Conservation (phyloP, 2,888 invertebrate genomes). For the Polymixis flavicincta region DNA sequence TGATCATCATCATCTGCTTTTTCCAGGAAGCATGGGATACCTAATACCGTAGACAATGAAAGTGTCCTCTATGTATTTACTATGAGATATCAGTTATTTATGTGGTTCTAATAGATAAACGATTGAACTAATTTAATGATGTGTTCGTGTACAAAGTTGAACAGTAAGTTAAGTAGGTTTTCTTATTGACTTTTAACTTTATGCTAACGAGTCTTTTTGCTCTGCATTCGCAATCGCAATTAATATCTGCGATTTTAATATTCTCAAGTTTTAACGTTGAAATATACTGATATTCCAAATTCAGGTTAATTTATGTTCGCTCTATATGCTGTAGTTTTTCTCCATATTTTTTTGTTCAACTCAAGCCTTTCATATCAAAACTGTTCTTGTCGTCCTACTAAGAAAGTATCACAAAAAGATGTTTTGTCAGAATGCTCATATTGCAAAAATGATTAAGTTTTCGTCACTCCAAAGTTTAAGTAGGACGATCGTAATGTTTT, state of each 20-base stretch:
- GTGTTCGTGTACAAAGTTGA: neutral
- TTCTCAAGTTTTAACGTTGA: neutral
- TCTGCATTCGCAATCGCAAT: neutral
- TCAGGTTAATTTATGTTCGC: slow-evolving; percentile 18
- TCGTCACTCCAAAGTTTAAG: slow-evolving; percentile 20
- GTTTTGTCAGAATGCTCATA: slow-evolving; percentile 31
- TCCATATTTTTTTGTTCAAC: slow-evolving; percentile 11
- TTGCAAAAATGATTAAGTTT: slow-evolving; percentile 43
- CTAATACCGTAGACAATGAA: neutral
- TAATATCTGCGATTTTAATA: neutral
- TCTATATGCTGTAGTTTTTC: slow-evolving; percentile 30
- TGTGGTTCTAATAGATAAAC: neutral
- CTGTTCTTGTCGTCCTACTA: slow-evolving; percentile 23
- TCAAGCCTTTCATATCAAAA: slow-evolving; percentile 10
- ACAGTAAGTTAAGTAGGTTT: neutral
- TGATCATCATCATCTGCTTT: too few relatives aligned
- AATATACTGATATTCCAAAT: slow-evolving; percentile 23
- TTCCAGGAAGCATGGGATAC: too few relatives aligned
- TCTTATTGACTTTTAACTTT: neutral
- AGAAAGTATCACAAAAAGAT: slow-evolving; percentile 38
- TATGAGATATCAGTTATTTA: neutral
- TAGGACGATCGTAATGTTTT: slow-evolving; percentile 43
- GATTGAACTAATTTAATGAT: neutral
- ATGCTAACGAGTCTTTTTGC: neutral
- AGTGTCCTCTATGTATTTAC: too few relatives aligned